Conservation (phyloP, 2,797 vertebrate species). For the Alauda arvensis region DNA sequence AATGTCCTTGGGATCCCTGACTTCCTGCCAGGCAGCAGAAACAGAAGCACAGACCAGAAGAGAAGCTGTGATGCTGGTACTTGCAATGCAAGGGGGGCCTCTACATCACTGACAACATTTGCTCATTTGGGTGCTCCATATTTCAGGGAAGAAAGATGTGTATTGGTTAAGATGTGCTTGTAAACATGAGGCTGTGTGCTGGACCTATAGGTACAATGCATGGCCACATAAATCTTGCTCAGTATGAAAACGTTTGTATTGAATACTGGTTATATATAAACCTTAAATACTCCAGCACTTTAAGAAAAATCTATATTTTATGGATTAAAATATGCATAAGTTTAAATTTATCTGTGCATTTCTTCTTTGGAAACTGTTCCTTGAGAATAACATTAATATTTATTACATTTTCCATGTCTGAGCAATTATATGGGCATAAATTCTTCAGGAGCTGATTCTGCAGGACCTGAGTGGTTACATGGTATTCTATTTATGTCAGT, state of each 20-base stretch:
- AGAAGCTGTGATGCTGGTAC: slow-evolving; percentile 14
- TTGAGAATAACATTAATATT: slow-evolving; percentile 62
- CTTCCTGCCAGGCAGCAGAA: background rate
- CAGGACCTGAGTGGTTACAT: slow-evolving; percentile 11
- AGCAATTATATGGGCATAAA: slow-evolving; percentile 51
- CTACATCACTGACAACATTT: slow-evolving; percentile 30
- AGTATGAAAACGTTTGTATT: background rate
- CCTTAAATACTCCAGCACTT: slow-evolving; percentile 32
- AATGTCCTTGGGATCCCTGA: background rate
- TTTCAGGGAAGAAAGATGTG: slow-evolving; percentile 23
- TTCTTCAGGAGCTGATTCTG: slow-evolving; percentile 50
- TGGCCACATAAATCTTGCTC: background rate
- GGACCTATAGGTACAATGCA: background rate
- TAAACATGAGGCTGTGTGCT: slow-evolving; percentile 8
- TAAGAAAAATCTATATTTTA: slow-evolving; percentile 43
- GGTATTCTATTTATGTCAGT: slow-evolving; percentile 10
- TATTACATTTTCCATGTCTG: slow-evolving; percentile 55
- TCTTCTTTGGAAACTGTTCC: slow-evolving; percentile 46
- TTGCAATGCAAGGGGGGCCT: slow-evolving; percentile 13
- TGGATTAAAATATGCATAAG: slow-evolving; percentile 54
- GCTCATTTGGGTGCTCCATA: slow-evolving; percentile 38
- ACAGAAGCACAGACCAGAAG: background rate
- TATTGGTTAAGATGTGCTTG: slow-evolving; percentile 23
- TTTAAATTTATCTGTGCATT: slow-evolving; percentile 48
- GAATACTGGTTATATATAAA: background rate